Percentiles rank a stretch among this genome's conserved stretches.
These are phyloP conservation scores for Cheilosia variabilis DNA, from an alignment of 2,888 invertebrate species.

Conservation along the genomic window DNA sequence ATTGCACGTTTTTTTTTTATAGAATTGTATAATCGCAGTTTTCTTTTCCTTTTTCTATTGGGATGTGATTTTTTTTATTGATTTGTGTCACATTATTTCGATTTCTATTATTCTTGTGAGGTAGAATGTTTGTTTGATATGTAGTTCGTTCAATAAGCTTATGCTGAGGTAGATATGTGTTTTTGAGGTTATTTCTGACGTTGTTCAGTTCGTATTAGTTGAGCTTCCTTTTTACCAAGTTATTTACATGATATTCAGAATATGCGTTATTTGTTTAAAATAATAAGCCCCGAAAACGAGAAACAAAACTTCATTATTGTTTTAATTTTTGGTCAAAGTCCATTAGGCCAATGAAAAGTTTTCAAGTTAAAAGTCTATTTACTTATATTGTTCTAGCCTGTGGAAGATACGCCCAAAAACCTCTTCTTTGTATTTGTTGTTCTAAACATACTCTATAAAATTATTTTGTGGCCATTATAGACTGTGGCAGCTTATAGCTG, in stretches of 20 bases:
- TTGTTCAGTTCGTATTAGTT: background rate
- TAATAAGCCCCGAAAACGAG: too few relatives aligned
- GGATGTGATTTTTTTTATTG: constrained; percentile 1
- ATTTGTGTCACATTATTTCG: constrained; percentile 29
- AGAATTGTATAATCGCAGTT: constrained; percentile 32
- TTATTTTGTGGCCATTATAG: too few relatives aligned
- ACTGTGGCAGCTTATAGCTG: too few relatives aligned
- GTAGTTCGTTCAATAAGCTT: constrained; percentile 39
- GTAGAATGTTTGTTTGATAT: constrained; percentile 65
- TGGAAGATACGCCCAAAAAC: too few relatives aligned
- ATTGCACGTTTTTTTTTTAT: constrained; percentile 59
- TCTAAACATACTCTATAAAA: too few relatives aligned
- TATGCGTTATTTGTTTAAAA: background rate
- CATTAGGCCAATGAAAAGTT: too few relatives aligned
- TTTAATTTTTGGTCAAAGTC: too few relatives aligned
- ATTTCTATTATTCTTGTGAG: constrained; percentile 49
- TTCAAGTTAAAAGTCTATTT: too few relatives aligned
- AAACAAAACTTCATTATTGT: too few relatives aligned
- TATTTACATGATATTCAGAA: background rate
- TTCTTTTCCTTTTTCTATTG: background rate
- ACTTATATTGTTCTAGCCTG: too few relatives aligned
- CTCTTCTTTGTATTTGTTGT: too few relatives aligned
- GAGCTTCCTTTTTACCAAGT: background rate
- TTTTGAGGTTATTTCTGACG: background rate
- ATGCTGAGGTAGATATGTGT: constrained; percentile 62